These are phyloP conservation scores for Drosophila acutilabella DNA, from an alignment of 2,888 invertebrate species.

Conservation along the genomic window DNA sequence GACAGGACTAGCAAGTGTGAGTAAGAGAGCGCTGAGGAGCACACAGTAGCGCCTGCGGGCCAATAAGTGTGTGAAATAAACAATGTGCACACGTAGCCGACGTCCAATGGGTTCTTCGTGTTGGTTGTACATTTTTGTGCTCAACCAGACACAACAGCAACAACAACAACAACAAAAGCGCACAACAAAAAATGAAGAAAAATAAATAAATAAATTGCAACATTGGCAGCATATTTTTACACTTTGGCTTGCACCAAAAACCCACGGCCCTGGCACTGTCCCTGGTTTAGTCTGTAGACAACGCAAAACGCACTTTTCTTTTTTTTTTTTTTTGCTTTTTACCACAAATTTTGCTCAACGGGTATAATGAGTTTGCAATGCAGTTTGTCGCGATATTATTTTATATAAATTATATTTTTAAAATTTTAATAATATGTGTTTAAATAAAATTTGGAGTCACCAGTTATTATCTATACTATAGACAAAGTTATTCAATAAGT, in stretches of 20 bases:
- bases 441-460: too few species aligned
- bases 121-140: slow-evolving; percentile 76
- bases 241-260: slow-evolving; percentile 75
- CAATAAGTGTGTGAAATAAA: slow-evolving; percentile 81
- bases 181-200: slow-evolving; percentile 64
- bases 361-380: slow-evolving; percentile 55
- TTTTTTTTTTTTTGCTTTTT: slow-evolving; percentile 9
- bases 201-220: slow-evolving; percentile 81
- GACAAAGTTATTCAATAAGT: too few species aligned
- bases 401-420: neutral
- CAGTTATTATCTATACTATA: too few species aligned
- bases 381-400: slow-evolving; percentile 55
- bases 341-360: slow-evolving; percentile 32
- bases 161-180: slow-evolving; percentile 36
- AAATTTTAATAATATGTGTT: neutral
- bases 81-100: slow-evolving; percentile 75
- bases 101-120: slow-evolving; percentile 62
- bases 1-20: neutral
- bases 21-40: slow-evolving; percentile 37
- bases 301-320: slow-evolving; percentile 51
- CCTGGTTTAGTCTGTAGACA: slow-evolving; percentile 49
- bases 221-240: slow-evolving; percentile 81
- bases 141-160: slow-evolving; percentile 67
- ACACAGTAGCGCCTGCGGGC: slow-evolving; percentile 79
- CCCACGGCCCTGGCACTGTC: slow-evolving; percentile 67